These are phyloP conservation scores for Cantharis nigra DNA, from an alignment of 2,888 invertebrate species.

Conservation along the genomic window DNA sequence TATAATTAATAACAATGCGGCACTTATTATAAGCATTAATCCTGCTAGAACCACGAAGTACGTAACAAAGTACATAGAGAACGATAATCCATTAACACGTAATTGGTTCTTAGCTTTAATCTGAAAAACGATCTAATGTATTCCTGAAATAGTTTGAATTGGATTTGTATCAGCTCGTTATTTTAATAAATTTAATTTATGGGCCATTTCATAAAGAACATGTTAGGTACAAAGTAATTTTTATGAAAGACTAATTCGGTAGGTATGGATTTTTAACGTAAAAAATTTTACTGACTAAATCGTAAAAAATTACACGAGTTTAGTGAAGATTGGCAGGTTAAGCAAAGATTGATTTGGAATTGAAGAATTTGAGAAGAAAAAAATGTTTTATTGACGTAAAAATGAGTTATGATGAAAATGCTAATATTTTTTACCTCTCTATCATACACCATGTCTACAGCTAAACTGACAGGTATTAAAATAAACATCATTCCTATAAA, in stretches of 20 bases:
- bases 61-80: constrained; percentile 74
- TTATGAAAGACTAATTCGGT: no score
- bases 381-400: neutral
- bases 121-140: constrained; percentile 55
- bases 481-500: constrained; percentile 83
- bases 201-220: neutral
- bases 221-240: no score
- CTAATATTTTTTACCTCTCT: constrained; percentile 65
- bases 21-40: constrained; percentile 70
- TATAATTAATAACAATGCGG: constrained; percentile 67
- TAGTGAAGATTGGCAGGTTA: neutral
- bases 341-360: neutral
- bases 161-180: neutral
- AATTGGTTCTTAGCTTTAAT: constrained; percentile 82
- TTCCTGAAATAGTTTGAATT: neutral
- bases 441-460: constrained; percentile 81
- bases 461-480: constrained; percentile 75
- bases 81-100: constrained; percentile 78
- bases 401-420: neutral
- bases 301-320: neutral
- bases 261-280: no score
- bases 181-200: neutral
- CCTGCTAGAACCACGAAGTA: constrained; percentile 74
- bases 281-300: neutral
- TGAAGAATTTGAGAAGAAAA: neutral